These are phyloP conservation scores for Acrossocheilus fasciatus DNA, from an alignment of 2,797 vertebrate species.

Conservation along the genomic window DNA sequence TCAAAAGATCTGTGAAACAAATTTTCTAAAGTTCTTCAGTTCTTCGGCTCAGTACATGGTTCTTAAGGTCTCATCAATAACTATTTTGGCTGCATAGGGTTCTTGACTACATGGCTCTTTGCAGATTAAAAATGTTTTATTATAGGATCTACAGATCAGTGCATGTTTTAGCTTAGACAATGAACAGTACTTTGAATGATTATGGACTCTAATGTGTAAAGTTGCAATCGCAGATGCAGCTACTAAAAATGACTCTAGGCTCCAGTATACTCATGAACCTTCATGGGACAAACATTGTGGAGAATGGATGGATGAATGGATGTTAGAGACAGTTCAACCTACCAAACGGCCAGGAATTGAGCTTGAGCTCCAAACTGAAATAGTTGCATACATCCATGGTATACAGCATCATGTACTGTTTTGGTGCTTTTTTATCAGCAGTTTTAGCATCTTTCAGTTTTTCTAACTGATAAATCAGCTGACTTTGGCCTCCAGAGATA, in stretches of 20 bases:
- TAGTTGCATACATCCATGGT: background rate
- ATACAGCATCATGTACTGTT: background rate
- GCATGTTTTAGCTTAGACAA: too few relatives aligned
- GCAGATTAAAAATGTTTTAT: background rate
- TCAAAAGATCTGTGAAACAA: background rate
- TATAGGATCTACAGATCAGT: background rate
- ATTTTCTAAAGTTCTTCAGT: background rate
- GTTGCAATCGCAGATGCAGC: too few relatives aligned
- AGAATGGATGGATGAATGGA: background rate
- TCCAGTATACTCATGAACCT: too few relatives aligned
- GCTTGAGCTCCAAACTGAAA: background rate
- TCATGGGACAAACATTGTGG: background rate
- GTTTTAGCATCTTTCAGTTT: background rate
- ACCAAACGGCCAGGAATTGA: background rate
- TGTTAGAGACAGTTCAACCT: slow-evolving; percentile 6
- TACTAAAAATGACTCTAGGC: too few relatives aligned
- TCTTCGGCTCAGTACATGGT: background rate
- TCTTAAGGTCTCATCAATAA: background rate
- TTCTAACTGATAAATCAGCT: background rate
- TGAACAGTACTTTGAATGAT: too few relatives aligned
- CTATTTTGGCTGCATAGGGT: background rate
- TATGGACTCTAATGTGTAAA: too few relatives aligned
- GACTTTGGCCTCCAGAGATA: background rate
- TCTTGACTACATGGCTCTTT: background rate
- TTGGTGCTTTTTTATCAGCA: background rate